Base-by-base conservation (phyloP, 2,797 vertebrate genomes). In the Tapirus indicus region DNA sequence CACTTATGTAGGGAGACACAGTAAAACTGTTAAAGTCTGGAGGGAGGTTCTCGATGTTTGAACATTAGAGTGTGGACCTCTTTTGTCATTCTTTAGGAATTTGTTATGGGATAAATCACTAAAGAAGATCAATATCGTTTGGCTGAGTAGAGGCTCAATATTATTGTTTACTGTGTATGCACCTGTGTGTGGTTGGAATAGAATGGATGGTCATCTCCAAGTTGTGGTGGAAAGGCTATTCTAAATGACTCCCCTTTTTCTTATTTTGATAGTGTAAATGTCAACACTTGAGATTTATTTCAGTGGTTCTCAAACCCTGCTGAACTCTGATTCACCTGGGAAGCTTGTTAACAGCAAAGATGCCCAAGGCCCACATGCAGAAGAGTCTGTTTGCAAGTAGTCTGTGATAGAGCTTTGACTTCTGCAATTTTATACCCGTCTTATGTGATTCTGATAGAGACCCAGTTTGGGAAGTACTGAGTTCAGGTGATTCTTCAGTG, bases 381-480 rank as follows among this genome's bases (percentile, higher is more conserved):
- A 85, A 58, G 1, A 69, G 12, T 95, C 21, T 68, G 0, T 69
- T 62, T 44, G 9, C 18, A 88, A 78, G 27, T 49, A 38, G 27
- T 66, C 20, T 92, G n/a, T 41, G 18, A 83, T 32, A 41, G 41
- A 93, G 7, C 23, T 23, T 58, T 94, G 56, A 66, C 11, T 87
- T 87, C 4, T 78, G 11, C 14, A 62, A n/a, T 58, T 80, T 56
- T 92, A 35, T 20, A 29, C 3, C 27, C n/a, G 78, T 56, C 7
- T 66, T 29, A 38, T 21, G 5, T 11, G 20, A 89, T 72, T 66
- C 27, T 71, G 14, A 68, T 78, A 62, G n/a, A 66, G 7, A 79
- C 8, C 60, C 58, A 74, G 27, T 91, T 58, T 85, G 54, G n/a
- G 41, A 95, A 94, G 92, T 69, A 77, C 1, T 96, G 69, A 90